A percentile compares a stretch with the other conserved stretches of the same genome.
Evolutionary conservation across 2,113 vertebrate genomes (phyloP).

Genomic region (Cnemophilus loriae): DNA sequence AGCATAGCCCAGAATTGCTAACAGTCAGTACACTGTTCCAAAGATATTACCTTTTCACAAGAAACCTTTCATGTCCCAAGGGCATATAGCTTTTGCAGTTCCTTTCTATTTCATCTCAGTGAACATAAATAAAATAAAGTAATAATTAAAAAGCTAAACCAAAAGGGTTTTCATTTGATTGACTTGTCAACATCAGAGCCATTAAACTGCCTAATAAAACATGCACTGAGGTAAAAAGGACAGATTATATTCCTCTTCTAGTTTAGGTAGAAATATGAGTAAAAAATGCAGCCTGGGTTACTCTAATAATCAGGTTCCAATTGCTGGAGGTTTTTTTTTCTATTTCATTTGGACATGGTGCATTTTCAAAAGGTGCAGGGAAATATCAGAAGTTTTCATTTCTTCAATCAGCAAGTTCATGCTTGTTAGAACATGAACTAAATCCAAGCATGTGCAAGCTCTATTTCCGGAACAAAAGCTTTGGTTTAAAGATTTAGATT

Average conservation of each 20-base stretch:
- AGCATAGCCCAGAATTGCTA: not conserved
- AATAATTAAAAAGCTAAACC: not conserved
- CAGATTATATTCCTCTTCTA: not conserved
- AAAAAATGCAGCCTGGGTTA: not conserved
- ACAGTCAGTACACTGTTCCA: not conserved
- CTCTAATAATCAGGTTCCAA: not conserved
- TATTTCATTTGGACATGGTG: not conserved
- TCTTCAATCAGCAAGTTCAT: not conserved
- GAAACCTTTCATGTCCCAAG: not conserved
- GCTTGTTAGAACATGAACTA: not conserved
- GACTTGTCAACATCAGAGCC: not conserved
- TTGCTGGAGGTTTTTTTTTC: not conserved
- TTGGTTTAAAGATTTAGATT: not conserved
- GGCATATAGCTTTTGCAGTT: not conserved
- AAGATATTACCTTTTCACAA: not conserved
- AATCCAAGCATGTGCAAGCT: not conserved
- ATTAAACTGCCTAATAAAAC: not conserved
- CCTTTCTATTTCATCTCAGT: not conserved
- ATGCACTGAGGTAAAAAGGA: not conserved
- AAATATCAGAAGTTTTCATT: not conserved
- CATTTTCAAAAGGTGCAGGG: not conserved
- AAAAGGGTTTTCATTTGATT: not conserved
- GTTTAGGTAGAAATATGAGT: not conserved
- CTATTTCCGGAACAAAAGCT: not conserved
- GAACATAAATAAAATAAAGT: not conserved